Conservation (phyloP, 2,888 invertebrate genomes). For the Alloscopus bannaensis region DNA sequence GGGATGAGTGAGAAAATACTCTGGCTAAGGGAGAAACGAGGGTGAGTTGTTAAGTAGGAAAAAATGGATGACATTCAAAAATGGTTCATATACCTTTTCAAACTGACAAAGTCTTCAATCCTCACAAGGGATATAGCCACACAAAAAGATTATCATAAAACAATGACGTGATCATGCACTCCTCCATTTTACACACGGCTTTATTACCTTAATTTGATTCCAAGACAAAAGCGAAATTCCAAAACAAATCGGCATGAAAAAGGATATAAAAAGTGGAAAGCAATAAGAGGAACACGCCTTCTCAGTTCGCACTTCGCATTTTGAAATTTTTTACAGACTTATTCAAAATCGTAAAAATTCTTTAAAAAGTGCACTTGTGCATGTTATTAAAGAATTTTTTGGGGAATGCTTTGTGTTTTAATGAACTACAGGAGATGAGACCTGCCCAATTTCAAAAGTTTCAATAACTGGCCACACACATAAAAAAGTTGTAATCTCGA, state of each 20-base stretch:
- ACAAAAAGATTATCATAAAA: slow-evolving; percentile 8
- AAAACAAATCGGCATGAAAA: slow-evolving; percentile 6
- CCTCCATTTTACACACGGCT: background rate
- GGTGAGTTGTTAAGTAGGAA: background rate
- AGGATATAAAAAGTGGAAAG: background rate
- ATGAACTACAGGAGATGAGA: too few species aligned
- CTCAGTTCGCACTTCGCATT: too few species aligned
- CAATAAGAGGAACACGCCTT: too few species aligned
- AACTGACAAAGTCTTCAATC: slow-evolving; percentile 13
- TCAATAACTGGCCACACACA: background rate
- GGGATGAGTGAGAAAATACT: slow-evolving; percentile 1
- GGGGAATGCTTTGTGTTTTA: too few species aligned
- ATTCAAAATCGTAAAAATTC: too few species aligned
- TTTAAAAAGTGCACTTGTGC: too few species aligned
- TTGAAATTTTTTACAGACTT: too few species aligned
- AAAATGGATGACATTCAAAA: slow-evolving; percentile 31
- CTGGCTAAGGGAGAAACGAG: background rate
- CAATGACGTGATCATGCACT: slow-evolving; percentile 11
- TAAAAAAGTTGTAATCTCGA: background rate
- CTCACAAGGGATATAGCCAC: background rate
- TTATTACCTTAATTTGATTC: slow-evolving; percentile 9
- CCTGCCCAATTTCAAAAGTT: background rate
- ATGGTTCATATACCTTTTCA: slow-evolving; percentile 3
- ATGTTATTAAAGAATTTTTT: background rate
- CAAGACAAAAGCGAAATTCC: background rate